These are phyloP conservation scores for Pharmacophagus antenor DNA, from an alignment of 2,888 invertebrate species.

Conservation along the genomic window DNA sequence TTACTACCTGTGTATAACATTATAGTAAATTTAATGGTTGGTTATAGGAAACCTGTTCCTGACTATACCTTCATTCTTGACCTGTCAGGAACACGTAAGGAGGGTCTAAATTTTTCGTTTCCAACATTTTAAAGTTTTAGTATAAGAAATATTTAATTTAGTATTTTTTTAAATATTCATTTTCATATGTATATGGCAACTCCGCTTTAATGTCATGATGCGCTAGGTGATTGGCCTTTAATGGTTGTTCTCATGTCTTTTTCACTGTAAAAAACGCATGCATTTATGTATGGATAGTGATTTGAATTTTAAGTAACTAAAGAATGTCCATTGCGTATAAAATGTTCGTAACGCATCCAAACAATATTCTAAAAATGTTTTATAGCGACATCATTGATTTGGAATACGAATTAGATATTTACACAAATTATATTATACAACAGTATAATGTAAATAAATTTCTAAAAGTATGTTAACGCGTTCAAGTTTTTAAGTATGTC, in stretches of 20 bases:
- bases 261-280: slow-evolving; percentile 22
- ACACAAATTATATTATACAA: slow-evolving; percentile 35
- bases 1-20: too few relatives aligned
- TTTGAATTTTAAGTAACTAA: slow-evolving; percentile 25
- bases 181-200: slow-evolving; percentile 8
- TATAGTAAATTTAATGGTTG: too few relatives aligned
- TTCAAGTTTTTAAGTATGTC: slow-evolving; percentile 25
- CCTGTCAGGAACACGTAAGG: too few relatives aligned
- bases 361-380: slow-evolving; percentile 25
- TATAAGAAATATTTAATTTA: background rate
- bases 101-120: background rate
- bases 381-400: slow-evolving; percentile 31
- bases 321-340: slow-evolving; percentile 15
- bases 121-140: background rate
- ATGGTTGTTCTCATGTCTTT: slow-evolving; percentile 20
- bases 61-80: too few relatives aligned
- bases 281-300: slow-evolving; percentile 14
- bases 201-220: slow-evolving; percentile 16
- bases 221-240: slow-evolving; percentile 24
- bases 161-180: background rate
- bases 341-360: slow-evolving; percentile 9
- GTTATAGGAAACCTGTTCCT: too few relatives aligned
- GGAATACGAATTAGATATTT: slow-evolving; percentile 36
- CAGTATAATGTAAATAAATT: slow-evolving; percentile 25
- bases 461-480: slow-evolving; percentile 29